phyloP scores from a whole-genome alignment of 2,888 invertebrate species.

The Tetropium fuscum region DNA sequence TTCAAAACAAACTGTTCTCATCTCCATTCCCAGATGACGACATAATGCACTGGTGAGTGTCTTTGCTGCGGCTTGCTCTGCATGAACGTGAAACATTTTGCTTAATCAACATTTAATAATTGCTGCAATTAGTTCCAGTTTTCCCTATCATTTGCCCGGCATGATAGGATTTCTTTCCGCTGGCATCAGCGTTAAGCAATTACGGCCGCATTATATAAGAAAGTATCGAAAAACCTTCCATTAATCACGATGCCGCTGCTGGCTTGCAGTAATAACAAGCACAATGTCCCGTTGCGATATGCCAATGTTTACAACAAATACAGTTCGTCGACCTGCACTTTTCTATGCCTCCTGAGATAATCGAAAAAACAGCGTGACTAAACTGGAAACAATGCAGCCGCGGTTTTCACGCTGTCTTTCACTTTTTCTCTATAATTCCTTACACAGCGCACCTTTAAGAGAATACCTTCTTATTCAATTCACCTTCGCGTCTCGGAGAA shows the following conservation, averaged over 20 bases:
- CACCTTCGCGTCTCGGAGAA: not conserved
- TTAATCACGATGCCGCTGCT: too few species aligned
- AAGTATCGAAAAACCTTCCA: too few species aligned
- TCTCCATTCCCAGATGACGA: too few species aligned
- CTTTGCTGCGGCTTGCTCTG: too few species aligned
- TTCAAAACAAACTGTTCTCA: too few species aligned
- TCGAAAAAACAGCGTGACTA: conserved; percentile 13
- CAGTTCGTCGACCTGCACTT: conserved; percentile 18
- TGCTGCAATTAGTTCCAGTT: not conserved
- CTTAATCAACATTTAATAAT: not conserved
- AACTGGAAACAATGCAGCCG: conserved; percentile 7
- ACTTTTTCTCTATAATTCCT: conserved; percentile 6
- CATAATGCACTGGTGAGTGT: too few species aligned
- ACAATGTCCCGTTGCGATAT: conserved; percentile 25
- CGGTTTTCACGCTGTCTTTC: conserved; percentile 7
- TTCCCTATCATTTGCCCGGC: not conserved
- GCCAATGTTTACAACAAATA: conserved; percentile 29
- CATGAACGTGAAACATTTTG: not conserved
- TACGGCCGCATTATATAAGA: too few species aligned
- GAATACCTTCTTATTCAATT: not conserved
- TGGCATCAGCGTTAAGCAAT: too few species aligned
- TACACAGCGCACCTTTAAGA: not conserved
- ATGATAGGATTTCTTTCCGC: not conserved
- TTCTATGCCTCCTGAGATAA: conserved; percentile 7
- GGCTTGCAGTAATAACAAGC: too few species aligned